phyloP scores from a whole-genome alignment of 2,113 vertebrate species.

The Choloepus hoffmanni region DNA sequence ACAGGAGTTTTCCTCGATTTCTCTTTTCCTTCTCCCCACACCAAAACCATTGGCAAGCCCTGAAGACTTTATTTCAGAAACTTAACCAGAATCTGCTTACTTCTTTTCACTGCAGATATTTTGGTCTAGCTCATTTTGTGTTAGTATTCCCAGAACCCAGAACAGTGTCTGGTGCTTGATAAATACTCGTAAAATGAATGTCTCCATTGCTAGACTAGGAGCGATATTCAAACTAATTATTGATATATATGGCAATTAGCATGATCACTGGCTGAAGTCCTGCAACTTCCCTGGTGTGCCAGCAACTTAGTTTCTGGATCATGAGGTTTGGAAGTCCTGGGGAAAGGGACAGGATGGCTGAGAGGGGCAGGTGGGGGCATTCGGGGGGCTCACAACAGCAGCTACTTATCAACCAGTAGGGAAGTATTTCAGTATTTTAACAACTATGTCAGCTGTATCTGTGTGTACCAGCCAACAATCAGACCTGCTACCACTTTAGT shows the following conservation, averaged over 20 bases:
- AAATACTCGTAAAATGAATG: not conserved
- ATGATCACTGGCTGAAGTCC: not conserved
- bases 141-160: not conserved
- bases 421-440: not conserved
- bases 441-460: not conserved
- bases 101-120: not conserved
- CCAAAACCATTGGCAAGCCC: not conserved
- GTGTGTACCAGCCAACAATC: not conserved
- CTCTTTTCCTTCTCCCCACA: not conserved
- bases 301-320: not conserved
- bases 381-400: not conserved
- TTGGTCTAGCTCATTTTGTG: not conserved
- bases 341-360: not conserved
- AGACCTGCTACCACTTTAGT: not conserved
- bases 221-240: not conserved
- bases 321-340: not conserved
- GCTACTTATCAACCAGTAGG: not conserved
- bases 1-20: not conserved
- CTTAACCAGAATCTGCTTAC: not conserved
- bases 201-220: not conserved
- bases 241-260: not conserved
- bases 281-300: not conserved
- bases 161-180: not conserved
- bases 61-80: slow-evolving; percentile 45
- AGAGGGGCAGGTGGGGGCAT: not conserved